Base-by-base conservation (phyloP, 1,140 invertebrate genomes). In the Bombus affinis region DNA sequence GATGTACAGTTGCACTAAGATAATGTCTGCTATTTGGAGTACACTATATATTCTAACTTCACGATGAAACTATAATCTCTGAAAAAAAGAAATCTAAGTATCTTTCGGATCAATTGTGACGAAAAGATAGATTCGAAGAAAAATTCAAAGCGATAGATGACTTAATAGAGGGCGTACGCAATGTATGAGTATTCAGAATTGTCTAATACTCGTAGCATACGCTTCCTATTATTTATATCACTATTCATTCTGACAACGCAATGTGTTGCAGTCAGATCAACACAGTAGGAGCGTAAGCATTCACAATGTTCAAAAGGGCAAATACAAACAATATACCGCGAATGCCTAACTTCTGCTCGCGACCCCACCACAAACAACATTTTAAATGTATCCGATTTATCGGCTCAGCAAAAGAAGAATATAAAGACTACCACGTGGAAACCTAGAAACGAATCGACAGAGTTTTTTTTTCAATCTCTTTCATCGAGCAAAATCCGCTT, bases 151-250 rank as follows among this genome's bases (percentile, higher is more conserved):
- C 32, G 37, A 59, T 37, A 62, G 77, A 80, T 65, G 71, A 88
- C 83, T 88, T 62, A 91, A 94, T 93, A 93, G 93, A 92, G 91
- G 93, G 90, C 90, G 92, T 93, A 93, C 93, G 92, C 93, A 94
- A 94, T 93, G 91, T 93, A 94, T 94, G 93, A 94, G 91, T 92
- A 93, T 95, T 92, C 93, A 93, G 87, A 91, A 89, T 87, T 82
- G 89, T 91, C 81, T 44, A 71, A 86, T 84, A 72, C 91, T 90
- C 85, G 75, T 87, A 91, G 86, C 72, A 87, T 90, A 86, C 83
- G 81, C 84, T 78, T 89, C 80, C 79, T 87, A 89, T 89, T 89
- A 88, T 89, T 66, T 89, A 89, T 82, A 87, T 83, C 71, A 89
- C 88, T 89, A 89, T 90, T 90, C 71, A 75, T 86, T 68, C 86